Evolutionary conservation across 1,140 invertebrate species (phyloP).

Genomic region (Drosophila suzukii): DNA sequence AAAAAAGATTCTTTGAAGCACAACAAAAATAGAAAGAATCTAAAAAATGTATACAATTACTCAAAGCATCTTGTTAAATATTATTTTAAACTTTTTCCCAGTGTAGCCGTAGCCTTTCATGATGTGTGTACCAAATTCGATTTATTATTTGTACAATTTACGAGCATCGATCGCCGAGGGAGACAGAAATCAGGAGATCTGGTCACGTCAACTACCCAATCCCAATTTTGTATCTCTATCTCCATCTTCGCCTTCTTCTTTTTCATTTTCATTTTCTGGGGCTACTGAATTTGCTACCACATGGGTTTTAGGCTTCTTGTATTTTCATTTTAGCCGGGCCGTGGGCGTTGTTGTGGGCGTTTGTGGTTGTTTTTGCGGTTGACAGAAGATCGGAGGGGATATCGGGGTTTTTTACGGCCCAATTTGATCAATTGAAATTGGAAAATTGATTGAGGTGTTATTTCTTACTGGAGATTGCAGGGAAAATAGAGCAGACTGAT

Average conservation of each 20-base stretch:
- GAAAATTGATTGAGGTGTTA: conserved; percentile 11
- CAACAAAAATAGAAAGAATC: background rate
- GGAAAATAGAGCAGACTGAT: background rate
- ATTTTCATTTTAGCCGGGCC: conserved; percentile 3
- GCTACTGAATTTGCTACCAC: conserved; percentile 17
- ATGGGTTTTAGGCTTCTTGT: conserved; percentile 9
- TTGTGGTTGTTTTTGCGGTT: conserved; percentile 8
- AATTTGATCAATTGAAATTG: conserved; percentile 12
- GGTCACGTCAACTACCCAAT: background rate
- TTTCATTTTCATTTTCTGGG: background rate
- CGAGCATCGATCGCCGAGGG: conserved; percentile 4
- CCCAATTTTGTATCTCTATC: background rate
- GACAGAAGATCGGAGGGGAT: background rate
- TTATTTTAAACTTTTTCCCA: background rate
- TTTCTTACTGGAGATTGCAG: background rate
- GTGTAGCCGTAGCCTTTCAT: background rate
- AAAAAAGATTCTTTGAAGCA: background rate
- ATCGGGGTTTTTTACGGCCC: no score
- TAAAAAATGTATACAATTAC: no score
- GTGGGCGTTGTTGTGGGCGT: conserved; percentile 31
- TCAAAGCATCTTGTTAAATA: no score
- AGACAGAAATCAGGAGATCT: conserved; percentile 7
- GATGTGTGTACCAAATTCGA: conserved; percentile 8
- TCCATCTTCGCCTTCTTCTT: background rate
- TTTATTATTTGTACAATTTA: conserved; percentile 30